These are phyloP conservation scores for Micrasema longulum DNA, from an alignment of 1,140 invertebrate species.

Conservation along the genomic window DNA sequence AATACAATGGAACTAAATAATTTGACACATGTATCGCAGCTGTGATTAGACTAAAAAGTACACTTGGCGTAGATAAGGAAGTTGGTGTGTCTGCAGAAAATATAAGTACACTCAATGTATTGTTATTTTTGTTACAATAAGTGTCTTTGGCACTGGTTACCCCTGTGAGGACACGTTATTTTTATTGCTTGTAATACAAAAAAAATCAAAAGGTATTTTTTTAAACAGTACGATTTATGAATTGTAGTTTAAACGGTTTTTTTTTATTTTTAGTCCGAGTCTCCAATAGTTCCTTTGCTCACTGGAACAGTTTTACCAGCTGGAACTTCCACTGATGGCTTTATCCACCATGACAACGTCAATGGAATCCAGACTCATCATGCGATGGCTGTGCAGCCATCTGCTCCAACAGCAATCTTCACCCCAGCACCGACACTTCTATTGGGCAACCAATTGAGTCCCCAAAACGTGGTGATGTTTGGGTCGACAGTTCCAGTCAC, in stretches of 20 bases:
- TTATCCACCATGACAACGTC: conserved; percentile 42
- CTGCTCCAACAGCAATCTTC: background rate
- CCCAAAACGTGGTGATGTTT: background rate
- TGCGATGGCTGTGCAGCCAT: conserved; percentile 19
- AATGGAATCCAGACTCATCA: conserved; percentile 38
- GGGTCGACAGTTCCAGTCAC: background rate
- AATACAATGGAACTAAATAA: too few species aligned
- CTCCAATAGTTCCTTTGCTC: conserved; percentile 33
- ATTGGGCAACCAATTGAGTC: background rate
- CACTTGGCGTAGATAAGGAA: too few species aligned
- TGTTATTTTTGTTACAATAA: too few species aligned
- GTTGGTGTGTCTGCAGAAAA: too few species aligned
- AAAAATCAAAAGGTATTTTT: background rate
- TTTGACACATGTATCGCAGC: too few species aligned
- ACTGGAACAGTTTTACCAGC: conserved; percentile 44
- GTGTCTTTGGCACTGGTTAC: too few species aligned
- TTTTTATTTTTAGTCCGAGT: conserved; percentile 29
- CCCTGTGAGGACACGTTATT: too few species aligned
- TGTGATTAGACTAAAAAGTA: too few species aligned
- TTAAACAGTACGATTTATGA: too few species aligned
- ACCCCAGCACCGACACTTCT: background rate
- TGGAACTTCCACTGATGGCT: conserved; percentile 42
- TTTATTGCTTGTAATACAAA: conserved; percentile 41
- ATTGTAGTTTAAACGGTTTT: too few species aligned
- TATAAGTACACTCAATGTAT: too few species aligned